Evolutionary conservation across 2,888 invertebrate genomes (phyloP).

Genomic region (Bellardia pandia): DNA sequence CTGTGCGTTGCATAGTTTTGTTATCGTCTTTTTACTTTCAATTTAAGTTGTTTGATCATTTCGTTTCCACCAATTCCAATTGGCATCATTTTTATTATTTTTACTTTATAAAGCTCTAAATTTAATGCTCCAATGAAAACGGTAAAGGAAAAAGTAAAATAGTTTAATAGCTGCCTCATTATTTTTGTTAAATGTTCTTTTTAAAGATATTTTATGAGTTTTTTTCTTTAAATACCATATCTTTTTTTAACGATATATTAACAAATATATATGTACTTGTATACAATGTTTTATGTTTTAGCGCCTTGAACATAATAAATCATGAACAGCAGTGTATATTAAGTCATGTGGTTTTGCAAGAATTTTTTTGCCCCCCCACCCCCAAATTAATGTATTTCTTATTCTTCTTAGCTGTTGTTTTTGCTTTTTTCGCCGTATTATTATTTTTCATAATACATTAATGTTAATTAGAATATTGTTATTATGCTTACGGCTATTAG

Average conservation of each 20-base stretch:
- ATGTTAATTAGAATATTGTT: neutral
- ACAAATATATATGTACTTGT: neutral
- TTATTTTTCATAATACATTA: neutral
- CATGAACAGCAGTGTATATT: neutral
- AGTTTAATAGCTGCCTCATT: too few species aligned
- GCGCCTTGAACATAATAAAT: slow-evolving; percentile 6
- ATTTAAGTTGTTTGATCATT: too few species aligned
- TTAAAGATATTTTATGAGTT: too few species aligned
- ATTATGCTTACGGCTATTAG: neutral
- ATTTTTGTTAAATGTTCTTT: too few species aligned
- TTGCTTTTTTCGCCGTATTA: neutral
- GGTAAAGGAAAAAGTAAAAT: too few species aligned
- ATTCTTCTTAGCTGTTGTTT: neutral
- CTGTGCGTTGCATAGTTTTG: too few species aligned
- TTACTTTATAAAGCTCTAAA: too few species aligned
- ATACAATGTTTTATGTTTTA: slow-evolving; percentile 3
- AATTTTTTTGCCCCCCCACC: neutral
- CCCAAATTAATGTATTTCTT: neutral
- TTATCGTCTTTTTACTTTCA: too few species aligned
- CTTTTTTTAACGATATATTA: neutral
- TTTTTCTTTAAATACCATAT: too few species aligned
- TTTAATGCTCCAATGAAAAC: too few species aligned
- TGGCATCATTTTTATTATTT: too few species aligned
- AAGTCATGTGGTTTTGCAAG: neutral
- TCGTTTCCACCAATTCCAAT: too few species aligned